A percentile compares a stretch with the other conserved stretches of the same genome.
These are phyloP conservation scores for Zaprionus davidi DNA, from an alignment of 1,140 invertebrate genomes.

Conservation along the genomic window DNA sequence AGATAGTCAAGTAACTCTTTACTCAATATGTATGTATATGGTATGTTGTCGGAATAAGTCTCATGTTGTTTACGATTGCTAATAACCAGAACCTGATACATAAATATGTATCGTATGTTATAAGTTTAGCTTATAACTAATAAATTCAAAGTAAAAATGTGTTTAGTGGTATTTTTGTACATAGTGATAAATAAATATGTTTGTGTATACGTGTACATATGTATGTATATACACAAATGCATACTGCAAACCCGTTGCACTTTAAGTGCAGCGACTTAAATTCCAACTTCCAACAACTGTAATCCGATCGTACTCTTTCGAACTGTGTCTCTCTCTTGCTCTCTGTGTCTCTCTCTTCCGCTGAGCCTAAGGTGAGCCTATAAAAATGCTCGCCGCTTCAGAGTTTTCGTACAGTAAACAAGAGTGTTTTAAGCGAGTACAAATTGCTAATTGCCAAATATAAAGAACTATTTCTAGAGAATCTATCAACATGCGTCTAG, in stretches of 20 bases:
- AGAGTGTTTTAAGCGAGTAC: slow-evolving; percentile 12
- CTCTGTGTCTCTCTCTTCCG: not conserved
- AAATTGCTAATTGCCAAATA: not conserved
- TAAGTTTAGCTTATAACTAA: too few species aligned
- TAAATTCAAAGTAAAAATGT: too few species aligned
- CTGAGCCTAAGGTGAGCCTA: slow-evolving; percentile 18
- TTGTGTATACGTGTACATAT: too few species aligned
- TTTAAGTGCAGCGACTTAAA: not conserved
- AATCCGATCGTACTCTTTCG: not conserved
- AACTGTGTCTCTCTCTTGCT: not conserved
- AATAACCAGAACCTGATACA: too few species aligned
- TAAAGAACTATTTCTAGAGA: not conserved
- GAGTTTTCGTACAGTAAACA: slow-evolving; percentile 42
- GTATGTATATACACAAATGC: not conserved
- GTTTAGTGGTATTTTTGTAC: too few species aligned
- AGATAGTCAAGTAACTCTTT: too few species aligned
- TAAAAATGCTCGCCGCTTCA: slow-evolving; percentile 42
- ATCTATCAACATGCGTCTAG: slow-evolving; percentile 86
- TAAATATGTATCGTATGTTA: too few species aligned
- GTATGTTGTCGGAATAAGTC: too few species aligned
- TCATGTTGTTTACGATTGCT: too few species aligned
- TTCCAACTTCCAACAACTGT: slow-evolving; percentile 5
- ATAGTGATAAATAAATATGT: not conserved
- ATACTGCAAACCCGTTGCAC: not conserved
- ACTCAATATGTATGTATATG: too few species aligned